Evolutionary conservation across 1,140 invertebrate genomes (phyloP).

Genomic region (Harpegnathos saltator): DNA sequence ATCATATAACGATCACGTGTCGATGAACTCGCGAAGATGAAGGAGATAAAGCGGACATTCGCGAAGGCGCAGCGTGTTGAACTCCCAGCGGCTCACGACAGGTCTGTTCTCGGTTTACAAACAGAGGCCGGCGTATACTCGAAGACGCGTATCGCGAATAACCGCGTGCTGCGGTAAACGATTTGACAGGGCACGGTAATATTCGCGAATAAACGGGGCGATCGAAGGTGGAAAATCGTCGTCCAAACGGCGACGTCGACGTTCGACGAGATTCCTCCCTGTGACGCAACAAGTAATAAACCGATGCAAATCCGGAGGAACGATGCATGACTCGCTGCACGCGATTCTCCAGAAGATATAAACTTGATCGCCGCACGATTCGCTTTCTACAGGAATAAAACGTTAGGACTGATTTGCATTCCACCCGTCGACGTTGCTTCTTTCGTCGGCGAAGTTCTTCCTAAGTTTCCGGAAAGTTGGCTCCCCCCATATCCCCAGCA

Average conservation of each 20-base stretch:
- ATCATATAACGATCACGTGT: neutral
- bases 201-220: neutral
- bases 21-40: neutral
- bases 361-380: neutral
- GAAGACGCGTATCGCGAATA: neutral
- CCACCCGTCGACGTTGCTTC: too few relatives aligned
- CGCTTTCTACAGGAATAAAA: too few relatives aligned
- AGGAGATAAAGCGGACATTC: neutral
- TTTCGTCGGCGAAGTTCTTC: too few relatives aligned
- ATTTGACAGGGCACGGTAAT: neutral
- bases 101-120: constrained; percentile 16
- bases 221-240: neutral
- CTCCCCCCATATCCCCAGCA: too few relatives aligned
- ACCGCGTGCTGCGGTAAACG: neutral
- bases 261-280: neutral
- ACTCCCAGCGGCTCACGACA: neutral
- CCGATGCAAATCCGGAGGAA: neutral
- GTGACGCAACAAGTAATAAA: constrained; percentile 41
- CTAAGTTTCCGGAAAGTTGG: too few relatives aligned
- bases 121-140: neutral
- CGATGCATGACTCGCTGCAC: neutral
- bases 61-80: neutral
- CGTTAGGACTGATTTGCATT: too few relatives aligned
- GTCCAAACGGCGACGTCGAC: neutral
- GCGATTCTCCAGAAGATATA: neutral